Evolutionary conservation across 1,140 invertebrate species (phyloP), one percentile per base, ranked within the genome.

Genomic region (Aplysia californica): DNA sequence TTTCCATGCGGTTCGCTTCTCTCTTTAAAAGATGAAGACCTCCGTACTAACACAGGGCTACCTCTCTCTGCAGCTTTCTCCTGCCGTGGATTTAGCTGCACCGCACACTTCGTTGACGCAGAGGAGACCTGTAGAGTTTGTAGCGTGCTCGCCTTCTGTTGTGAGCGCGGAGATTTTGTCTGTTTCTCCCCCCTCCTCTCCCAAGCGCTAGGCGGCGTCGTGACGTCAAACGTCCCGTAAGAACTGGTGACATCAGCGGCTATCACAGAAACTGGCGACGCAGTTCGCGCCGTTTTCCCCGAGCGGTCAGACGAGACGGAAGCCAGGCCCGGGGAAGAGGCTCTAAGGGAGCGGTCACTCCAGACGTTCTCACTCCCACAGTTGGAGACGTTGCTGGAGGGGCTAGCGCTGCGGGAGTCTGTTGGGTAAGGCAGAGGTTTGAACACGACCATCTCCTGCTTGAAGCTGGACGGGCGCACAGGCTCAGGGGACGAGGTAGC

Each of bases 241-340:
- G 56, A 72, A 0, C 31, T 21, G 20, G 26, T 4, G 4, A 29
- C 38, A 0, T 75, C 72, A 33, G 61, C 39, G 15, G 59, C 39
- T 18, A 50, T 29, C 6, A 64, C 38, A 0, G 72, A 59, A 5
- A 21, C 61, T 5, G 58, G 58, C 4, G 58, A 66, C 21, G 6
- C 3, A 3, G 72, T 50, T 1, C 35, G 1, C 18, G 26, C 20
- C 3, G 72, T 75, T 18, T 35, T 65, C 20, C 10, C 38, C 20
- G 72, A 66, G 31, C 61, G 33, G 36, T 75, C 72, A 18, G 72
- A 75, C n/a, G 33, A 39, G 6, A 66, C 50, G 39, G 72, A 75
- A 6, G 36, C 61, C n/a, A n/a, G n/a, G n/a, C n/a, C n/a, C 0
- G 72, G 64, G 5, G 59, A n/a, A 3, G 72, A 65, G 23, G 61